A percentile compares a stretch with the other conserved stretches of the same genome.
phyloP scores from a whole-genome alignment of 2,113 vertebrate species.

The Todiramphus chloris region DNA sequence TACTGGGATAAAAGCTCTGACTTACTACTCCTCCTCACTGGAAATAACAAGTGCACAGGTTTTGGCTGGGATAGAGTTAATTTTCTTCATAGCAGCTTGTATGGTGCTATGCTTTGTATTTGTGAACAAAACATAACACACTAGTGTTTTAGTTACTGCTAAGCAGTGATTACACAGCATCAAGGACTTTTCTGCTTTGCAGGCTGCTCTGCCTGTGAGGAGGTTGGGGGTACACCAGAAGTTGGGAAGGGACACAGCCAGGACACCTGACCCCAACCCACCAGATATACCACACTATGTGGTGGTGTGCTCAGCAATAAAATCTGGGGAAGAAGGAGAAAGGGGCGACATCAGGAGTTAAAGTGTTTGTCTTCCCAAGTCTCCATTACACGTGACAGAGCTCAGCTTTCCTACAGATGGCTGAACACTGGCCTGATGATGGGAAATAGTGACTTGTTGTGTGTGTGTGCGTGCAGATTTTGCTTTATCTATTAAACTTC shows the following conservation, averaged over 20 bases:
- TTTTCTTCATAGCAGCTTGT: background rate
- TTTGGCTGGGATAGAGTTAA: background rate
- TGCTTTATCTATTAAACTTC: background rate
- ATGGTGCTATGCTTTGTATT: accelerated
- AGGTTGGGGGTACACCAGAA: background rate
- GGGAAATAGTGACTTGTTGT: background rate
- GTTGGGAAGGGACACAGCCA: background rate
- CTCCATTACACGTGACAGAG: accelerated
- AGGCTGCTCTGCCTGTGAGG: background rate
- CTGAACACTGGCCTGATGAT: background rate
- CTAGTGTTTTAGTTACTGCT: background rate
- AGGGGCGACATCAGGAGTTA: accelerated
- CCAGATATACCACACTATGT: background rate
- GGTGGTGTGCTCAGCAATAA: background rate
- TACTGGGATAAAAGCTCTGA: background rate
- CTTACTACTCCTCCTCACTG: background rate
- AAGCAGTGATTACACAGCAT: background rate
- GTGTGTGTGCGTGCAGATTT: background rate
- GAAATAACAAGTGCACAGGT: background rate
- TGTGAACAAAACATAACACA: background rate
- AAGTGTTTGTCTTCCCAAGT: background rate
- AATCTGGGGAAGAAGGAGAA: background rate
- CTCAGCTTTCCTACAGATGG: background rate
- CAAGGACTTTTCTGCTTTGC: background rate
- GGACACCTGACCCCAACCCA: background rate